Percentiles rank a stretch among this genome's conserved stretches.
These are phyloP conservation scores for Scomber colias DNA, from an alignment of 2,113 vertebrate species.

Conservation along the genomic window DNA sequence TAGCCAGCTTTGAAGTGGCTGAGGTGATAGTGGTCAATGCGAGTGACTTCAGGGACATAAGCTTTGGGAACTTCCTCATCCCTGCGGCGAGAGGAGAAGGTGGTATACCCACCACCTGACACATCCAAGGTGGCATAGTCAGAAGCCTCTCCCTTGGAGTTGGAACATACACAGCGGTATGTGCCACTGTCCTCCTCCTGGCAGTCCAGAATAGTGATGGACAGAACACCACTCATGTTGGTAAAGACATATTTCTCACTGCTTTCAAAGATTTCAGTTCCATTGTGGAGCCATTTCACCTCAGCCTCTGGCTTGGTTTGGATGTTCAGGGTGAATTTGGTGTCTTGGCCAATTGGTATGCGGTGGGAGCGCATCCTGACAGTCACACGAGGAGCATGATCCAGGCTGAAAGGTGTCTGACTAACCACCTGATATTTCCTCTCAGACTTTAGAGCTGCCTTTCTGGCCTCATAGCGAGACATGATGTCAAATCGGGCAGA, in stretches of 20 bases:
- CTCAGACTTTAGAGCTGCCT: slow-evolving; percentile 96
- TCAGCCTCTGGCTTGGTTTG: slow-evolving; percentile 95
- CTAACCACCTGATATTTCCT: slow-evolving; percentile 94
- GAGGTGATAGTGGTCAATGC: slow-evolving; percentile 91
- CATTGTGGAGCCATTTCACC: slow-evolving; percentile 95
- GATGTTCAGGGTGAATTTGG: slow-evolving; percentile 95
- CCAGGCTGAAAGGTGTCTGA: slow-evolving; percentile 96
- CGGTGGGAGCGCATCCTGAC: slow-evolving; percentile 98
- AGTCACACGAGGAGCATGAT: slow-evolving; percentile 94
- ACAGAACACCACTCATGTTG: slow-evolving; percentile 94
- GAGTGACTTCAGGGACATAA: slow-evolving; percentile 91
- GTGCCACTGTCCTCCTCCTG: slow-evolving; percentile 95
- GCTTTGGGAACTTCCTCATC: slow-evolving; percentile 90
- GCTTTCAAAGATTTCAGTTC: slow-evolving; percentile 89
- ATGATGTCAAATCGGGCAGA: slow-evolving; percentile 98
- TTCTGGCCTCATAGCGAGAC: slow-evolving; percentile 97
- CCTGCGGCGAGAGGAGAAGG: slow-evolving; percentile 91
- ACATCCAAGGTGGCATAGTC: slow-evolving; percentile 97
- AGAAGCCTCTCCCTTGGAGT: slow-evolving; percentile 95
- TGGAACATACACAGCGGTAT: slow-evolving; percentile 93
- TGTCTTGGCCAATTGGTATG: slow-evolving; percentile 92
- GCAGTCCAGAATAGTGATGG: slow-evolving; percentile 92
- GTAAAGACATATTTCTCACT: slow-evolving; percentile 90
- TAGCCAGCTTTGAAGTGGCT: slow-evolving; percentile 92
- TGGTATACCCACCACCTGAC: slow-evolving; percentile 91